phyloP scores from a whole-genome alignment of 2,113 vertebrate genomes.

The Nycticryphes semicollaris region DNA sequence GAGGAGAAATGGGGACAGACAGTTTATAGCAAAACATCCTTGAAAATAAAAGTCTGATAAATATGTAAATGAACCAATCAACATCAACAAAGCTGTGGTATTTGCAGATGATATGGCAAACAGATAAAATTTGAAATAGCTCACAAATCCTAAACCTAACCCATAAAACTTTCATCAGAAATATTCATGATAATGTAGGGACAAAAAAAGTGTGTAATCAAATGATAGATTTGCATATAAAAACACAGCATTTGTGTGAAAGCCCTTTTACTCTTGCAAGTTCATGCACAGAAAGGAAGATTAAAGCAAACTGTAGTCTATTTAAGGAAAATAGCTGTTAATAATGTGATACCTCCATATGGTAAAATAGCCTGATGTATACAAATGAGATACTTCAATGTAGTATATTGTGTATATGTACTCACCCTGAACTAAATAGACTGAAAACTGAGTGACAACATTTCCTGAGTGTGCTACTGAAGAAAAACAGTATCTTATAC shows the following conservation, averaged over 20 bases:
- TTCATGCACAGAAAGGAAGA: constrained; percentile 41
- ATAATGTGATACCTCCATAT: constrained; percentile 53
- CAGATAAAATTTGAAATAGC: constrained; percentile 73
- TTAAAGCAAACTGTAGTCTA: constrained; percentile 45
- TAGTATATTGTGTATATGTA: not conserved
- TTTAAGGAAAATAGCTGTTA: constrained; percentile 53
- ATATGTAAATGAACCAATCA: constrained; percentile 78
- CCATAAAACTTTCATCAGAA: constrained; percentile 76
- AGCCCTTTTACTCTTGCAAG: constrained; percentile 23
- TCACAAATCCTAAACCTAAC: constrained; percentile 72
- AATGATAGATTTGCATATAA: constrained; percentile 77
- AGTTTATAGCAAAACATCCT: constrained; percentile 65
- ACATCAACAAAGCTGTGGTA: constrained; percentile 68
- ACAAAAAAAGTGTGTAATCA: constrained; percentile 71
- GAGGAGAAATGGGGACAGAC: constrained; percentile 49
- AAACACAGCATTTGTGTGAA: constrained; percentile 58
- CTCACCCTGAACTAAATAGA: not conserved
- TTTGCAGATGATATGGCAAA: constrained; percentile 71
- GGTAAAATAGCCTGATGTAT: constrained; percentile 39
- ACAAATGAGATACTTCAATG: constrained; percentile 30
- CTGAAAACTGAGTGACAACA: not conserved
- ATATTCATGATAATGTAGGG: constrained; percentile 72
- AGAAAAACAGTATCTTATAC: not conserved
- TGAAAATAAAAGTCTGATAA: constrained; percentile 73
- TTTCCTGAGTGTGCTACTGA: not conserved